A percentile compares a stretch with the other conserved stretches of the same genome.
Conservation (phyloP, 2,888 invertebrate species). For the Drosophila incognita region DNA sequence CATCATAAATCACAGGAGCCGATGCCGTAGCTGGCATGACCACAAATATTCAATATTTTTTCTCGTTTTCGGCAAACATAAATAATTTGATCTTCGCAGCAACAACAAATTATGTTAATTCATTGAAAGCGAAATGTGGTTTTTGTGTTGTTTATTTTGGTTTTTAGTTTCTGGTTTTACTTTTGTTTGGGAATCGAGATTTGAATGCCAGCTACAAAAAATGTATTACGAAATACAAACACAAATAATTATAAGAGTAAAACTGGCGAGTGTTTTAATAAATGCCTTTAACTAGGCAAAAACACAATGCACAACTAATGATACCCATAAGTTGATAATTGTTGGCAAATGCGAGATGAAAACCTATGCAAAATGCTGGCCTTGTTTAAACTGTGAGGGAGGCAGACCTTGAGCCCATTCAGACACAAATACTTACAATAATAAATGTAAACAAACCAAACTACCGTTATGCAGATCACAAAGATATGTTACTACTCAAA, state of each 20-base stretch:
- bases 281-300: not conserved
- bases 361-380: constrained; percentile 32
- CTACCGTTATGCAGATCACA: not conserved
- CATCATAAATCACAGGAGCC: constrained; percentile 40
- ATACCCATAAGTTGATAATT: constrained; percentile 17
- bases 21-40: not conserved
- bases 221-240: constrained; percentile 28
- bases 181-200: constrained; percentile 41
- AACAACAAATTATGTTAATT: constrained; percentile 70
- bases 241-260: constrained; percentile 13
- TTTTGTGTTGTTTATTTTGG: constrained; percentile 22
- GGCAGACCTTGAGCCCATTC: constrained; percentile 51
- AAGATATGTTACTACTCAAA: not conserved
- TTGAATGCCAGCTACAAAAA: constrained; percentile 13
- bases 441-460: constrained; percentile 37
- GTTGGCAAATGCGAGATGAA: constrained; percentile 8
- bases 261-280: constrained; percentile 2
- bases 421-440: constrained; percentile 7
- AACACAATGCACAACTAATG: constrained; percentile 9
- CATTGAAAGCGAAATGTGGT: constrained; percentile 73
- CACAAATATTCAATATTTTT: constrained; percentile 46
- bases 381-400: constrained; percentile 24
- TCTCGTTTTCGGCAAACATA: constrained; percentile 34
- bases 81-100: constrained; percentile 22
- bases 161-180: constrained; percentile 19